A percentile compares a stretch with the other conserved stretches of the same genome.
Conservation (phyloP, 2,113 vertebrate species). For the Sapajus apella region DNA sequence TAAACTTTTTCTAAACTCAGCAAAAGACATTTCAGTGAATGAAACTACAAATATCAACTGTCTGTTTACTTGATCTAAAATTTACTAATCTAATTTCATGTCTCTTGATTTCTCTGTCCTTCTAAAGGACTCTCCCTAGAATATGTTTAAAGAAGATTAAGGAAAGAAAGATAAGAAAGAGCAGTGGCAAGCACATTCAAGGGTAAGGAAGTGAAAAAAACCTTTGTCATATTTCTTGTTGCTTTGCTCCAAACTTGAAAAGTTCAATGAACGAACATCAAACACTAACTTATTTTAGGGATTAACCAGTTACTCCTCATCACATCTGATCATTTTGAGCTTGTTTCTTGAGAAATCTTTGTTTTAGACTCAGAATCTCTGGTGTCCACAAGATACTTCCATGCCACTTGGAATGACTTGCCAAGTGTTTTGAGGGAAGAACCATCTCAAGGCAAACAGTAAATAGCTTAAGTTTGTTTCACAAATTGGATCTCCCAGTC, state of each 20-base stretch:
- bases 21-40: background rate
- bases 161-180: background rate
- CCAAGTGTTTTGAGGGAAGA: background rate
- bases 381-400: background rate
- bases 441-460: background rate
- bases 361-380: constrained; percentile 9
- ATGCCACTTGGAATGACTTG: background rate
- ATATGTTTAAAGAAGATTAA: background rate
- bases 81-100: background rate
- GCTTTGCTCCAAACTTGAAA: background rate
- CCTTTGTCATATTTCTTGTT: background rate
- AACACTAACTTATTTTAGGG: background rate
- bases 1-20: background rate
- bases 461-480: background rate
- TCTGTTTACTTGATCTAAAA: background rate
- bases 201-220: background rate
- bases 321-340: background rate
- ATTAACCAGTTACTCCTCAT: background rate
- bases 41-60: background rate
- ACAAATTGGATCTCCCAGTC: background rate
- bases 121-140: background rate
- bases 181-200: background rate
- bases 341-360: constrained; percentile 23
- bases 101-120: background rate
- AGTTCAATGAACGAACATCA: background rate